Conservation (phyloP, 2,113 vertebrate species). For the Scophthalmus maximus region DNA sequence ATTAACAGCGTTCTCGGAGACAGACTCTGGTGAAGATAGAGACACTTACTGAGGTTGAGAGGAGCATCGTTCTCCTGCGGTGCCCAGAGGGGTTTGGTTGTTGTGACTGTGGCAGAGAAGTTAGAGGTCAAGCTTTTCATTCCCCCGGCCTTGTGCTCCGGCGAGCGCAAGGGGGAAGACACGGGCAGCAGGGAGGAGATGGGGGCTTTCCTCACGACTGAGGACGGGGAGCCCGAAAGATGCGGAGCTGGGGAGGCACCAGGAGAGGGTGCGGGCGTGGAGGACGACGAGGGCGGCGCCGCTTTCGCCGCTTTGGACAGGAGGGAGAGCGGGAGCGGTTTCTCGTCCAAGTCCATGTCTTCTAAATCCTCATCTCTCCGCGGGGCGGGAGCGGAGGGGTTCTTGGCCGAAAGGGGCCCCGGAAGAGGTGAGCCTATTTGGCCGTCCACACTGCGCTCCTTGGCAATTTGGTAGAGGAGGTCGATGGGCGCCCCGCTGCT, state of each 20-base stretch:
- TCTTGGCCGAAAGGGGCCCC: slow-evolving; percentile 57
- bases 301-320: slow-evolving; percentile 70
- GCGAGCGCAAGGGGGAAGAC: slow-evolving; percentile 87
- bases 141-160: slow-evolving; percentile 84
- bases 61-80: slow-evolving; percentile 92
- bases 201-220: slow-evolving; percentile 89
- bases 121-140: slow-evolving; percentile 68
- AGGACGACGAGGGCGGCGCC: slow-evolving; percentile 52
- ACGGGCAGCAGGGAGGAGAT: slow-evolving; percentile 85
- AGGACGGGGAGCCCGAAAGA: slow-evolving; percentile 83
- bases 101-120: slow-evolving; percentile 48
- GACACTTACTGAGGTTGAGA: slow-evolving; percentile 94
- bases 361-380: slow-evolving; percentile 72
- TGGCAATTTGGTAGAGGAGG: slow-evolving; percentile 89
- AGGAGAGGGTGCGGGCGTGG: slow-evolving; percentile 66
- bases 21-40: not conserved
- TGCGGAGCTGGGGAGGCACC: slow-evolving; percentile 81
- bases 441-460: slow-evolving; percentile 78
- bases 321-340: slow-evolving; percentile 67
- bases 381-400: slow-evolving; percentile 12
- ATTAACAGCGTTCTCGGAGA: not conserved
- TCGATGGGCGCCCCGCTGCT: slow-evolving; percentile 90
- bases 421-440: slow-evolving; percentile 35
- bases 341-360: slow-evolving; percentile 75
- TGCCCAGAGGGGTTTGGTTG: slow-evolving; percentile 84